These are phyloP conservation scores for Nipponia nippon DNA, from an alignment of 2,113 vertebrate genomes.

Conservation along the genomic window DNA sequence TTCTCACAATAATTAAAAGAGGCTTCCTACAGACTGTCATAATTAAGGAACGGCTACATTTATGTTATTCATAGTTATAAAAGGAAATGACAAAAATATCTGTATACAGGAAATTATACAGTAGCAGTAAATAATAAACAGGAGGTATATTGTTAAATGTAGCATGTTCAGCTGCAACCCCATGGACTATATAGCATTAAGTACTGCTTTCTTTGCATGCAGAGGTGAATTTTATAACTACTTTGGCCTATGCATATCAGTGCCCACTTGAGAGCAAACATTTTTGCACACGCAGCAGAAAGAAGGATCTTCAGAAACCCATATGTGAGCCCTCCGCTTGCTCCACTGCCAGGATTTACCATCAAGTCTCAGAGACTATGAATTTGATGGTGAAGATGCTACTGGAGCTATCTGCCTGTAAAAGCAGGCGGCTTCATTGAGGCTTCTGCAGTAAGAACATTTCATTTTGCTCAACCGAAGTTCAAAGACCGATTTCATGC, in stretches of 20 bases:
- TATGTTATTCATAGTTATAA: background rate
- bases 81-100: background rate
- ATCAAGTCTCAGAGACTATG: background rate
- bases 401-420: background rate
- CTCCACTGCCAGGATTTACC: background rate
- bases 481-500: background rate
- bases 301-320: background rate
- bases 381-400: background rate
- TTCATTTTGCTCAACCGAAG: background rate
- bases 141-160: slow-evolving; percentile 37
- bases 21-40: background rate
- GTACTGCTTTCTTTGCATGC: background rate
- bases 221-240: background rate
- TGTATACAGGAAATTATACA: background rate
- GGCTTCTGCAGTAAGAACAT: background rate
- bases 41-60: slow-evolving; percentile 5
- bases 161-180: background rate
- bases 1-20: background rate
- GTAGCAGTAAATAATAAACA: slow-evolving; percentile 47
- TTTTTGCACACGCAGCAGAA: background rate
- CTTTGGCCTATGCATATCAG: background rate
- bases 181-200: background rate
- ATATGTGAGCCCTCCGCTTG: background rate
- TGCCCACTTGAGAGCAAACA: background rate
- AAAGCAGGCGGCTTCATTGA: background rate